Conservation (phyloP, 2,888 invertebrate genomes). For the Idaea straminata region DNA sequence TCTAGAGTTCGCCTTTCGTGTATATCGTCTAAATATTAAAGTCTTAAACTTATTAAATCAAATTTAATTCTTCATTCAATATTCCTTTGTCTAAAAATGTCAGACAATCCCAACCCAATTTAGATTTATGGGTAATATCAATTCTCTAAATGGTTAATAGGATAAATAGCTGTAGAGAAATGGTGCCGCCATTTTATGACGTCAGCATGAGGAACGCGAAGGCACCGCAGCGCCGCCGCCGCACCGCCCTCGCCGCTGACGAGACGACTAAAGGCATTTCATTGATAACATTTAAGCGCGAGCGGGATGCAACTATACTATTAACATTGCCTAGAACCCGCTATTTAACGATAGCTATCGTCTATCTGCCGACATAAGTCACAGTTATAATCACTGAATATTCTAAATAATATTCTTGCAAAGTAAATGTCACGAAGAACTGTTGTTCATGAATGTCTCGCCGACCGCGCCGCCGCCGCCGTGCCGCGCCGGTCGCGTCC, state of each 20-base stretch:
- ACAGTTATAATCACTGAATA: constrained; percentile 36
- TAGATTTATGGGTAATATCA: constrained; percentile 21
- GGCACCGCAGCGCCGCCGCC: constrained; percentile 46
- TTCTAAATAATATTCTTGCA: constrained; percentile 34
- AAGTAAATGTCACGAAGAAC: constrained; percentile 41
- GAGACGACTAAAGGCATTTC: constrained; percentile 53
- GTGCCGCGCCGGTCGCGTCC: constrained; percentile 45
- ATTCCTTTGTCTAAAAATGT: constrained; percentile 8
- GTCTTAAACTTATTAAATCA: background rate
- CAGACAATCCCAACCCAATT: constrained; percentile 12
- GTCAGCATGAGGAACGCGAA: constrained; percentile 65
- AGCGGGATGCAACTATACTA: constrained; percentile 62
- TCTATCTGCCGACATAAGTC: constrained; percentile 23
- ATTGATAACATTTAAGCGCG: constrained; percentile 72
- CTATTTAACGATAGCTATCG: constrained; percentile 34
- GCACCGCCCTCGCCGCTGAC: constrained; percentile 17
- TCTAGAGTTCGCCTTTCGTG: background rate
- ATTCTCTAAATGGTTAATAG: constrained; percentile 22
- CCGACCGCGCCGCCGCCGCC: constrained; percentile 22
- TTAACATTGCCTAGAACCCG: constrained; percentile 26
- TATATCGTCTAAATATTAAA: background rate
- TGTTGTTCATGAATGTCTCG: too few species aligned
- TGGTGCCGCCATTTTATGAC: constrained; percentile 71
- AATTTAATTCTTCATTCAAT: background rate
- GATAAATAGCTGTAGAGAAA: constrained; percentile 38